phyloP scores from a whole-genome alignment of 2,888 invertebrate genomes.

The Carcina quercana region DNA sequence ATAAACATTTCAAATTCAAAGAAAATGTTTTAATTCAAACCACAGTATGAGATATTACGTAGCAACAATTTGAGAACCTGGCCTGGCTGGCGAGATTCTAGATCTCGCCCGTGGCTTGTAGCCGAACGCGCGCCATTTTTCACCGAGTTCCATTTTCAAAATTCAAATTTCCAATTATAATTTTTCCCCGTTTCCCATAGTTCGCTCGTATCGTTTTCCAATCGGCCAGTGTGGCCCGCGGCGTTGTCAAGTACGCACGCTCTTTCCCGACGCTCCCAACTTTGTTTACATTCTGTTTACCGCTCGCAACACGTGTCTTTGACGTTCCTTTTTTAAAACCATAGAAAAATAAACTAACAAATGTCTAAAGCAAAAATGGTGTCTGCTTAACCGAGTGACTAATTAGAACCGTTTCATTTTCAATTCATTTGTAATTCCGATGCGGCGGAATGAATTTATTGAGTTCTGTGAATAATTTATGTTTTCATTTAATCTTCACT shows the following conservation, averaged over 20 bases:
- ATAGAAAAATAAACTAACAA: not conserved
- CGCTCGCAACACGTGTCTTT: constrained; percentile 30
- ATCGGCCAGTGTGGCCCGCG: constrained; percentile 53
- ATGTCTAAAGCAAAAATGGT: constrained; percentile 3
- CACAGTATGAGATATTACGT: too few species aligned
- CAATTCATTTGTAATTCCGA: constrained; percentile 4
- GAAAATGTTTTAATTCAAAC: too few species aligned
- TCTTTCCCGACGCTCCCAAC: constrained; percentile 19
- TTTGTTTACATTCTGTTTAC: constrained; percentile 40
- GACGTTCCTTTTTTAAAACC: constrained; percentile 9
- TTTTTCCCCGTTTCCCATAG: constrained; percentile 20
- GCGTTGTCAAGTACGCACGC: constrained; percentile 46
- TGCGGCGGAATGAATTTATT: not conserved
- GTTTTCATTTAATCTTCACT: too few species aligned
- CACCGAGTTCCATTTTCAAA: not conserved
- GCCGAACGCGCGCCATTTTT: not conserved
- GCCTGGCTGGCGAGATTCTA: too few species aligned
- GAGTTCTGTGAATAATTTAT: not conserved
- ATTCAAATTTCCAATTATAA: constrained; percentile 18
- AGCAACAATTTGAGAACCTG: too few species aligned
- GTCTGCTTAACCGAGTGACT: constrained; percentile 3
- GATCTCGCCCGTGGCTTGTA: not conserved
- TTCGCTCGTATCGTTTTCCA: constrained; percentile 43
- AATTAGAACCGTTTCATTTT: constrained; percentile 4
- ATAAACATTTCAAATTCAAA: too few species aligned